Evolutionary conservation across 1,140 invertebrate species (phyloP).

Genomic region (Calliphora vicina): DNA sequence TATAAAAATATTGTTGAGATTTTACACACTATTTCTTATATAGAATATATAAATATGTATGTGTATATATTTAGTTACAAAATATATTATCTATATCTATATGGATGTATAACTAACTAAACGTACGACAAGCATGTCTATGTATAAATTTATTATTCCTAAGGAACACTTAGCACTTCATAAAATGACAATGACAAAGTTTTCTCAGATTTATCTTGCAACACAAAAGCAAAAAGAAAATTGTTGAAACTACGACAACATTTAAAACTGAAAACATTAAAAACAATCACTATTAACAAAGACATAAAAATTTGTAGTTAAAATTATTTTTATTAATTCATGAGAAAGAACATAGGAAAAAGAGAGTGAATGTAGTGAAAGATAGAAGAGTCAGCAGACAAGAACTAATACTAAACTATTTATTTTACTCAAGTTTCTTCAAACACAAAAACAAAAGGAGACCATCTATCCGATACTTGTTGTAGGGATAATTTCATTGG

Average conservation of each 20-base stretch:
- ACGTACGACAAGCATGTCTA: not conserved
- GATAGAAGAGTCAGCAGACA: not conserved
- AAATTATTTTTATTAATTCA: constrained; percentile 25
- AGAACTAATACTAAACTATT: constrained; percentile 16
- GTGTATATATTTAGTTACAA: too few species aligned
- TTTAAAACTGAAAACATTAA: not conserved
- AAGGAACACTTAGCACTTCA: constrained; percentile 30
- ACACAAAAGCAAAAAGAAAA: not conserved
- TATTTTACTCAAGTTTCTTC: constrained; percentile 23
- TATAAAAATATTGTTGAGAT: not conserved
- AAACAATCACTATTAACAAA: constrained; percentile 34
- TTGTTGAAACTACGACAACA: too few species aligned
- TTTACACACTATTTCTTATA: not conserved
- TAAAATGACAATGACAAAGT: constrained; percentile 33
- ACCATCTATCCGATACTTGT: too few species aligned
- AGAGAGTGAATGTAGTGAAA: not conserved
- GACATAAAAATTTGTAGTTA: constrained; percentile 31
- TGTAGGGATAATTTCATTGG: too few species aligned
- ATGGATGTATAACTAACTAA: not conserved
- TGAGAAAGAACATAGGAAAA: not conserved
- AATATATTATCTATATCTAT: not conserved
- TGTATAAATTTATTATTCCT: constrained; percentile 31
- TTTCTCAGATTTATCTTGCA: constrained; percentile 15
- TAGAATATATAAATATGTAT: too few species aligned
- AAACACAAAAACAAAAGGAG: not conserved